Conservation (phyloP, 2,113 vertebrate genomes). For the Mastomys natalensis region DNA sequence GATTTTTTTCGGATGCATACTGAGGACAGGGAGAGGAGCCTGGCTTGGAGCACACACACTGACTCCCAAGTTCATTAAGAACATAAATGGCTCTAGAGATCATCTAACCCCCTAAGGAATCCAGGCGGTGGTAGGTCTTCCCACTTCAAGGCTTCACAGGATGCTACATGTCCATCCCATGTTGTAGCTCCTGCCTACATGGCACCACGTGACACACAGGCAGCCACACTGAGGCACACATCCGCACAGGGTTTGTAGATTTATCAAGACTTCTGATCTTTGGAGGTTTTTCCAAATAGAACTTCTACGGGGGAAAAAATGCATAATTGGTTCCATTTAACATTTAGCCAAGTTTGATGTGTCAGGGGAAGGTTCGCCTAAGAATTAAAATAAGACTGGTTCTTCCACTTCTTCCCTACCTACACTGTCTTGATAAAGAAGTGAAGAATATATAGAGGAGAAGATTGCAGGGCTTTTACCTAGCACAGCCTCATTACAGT, state of each 20-base stretch:
- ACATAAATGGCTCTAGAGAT: conserved; percentile 56
- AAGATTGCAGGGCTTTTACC: background rate
- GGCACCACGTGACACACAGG: conserved; percentile 14
- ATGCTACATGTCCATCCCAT: conserved; percentile 18
- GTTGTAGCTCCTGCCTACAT: background rate
- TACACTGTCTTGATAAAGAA: background rate
- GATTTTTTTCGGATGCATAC: background rate
- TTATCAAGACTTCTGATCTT: conserved; percentile 36
- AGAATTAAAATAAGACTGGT: conserved; percentile 14
- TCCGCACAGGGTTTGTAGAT: background rate
- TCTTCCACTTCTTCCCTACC: background rate
- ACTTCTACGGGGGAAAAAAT: conserved; percentile 16
- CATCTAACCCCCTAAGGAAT: conserved; percentile 76
- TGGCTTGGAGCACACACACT: background rate
- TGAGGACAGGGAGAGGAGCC: background rate
- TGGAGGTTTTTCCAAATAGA: conserved; percentile 62
- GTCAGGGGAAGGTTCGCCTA: background rate
- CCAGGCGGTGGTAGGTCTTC: background rate
- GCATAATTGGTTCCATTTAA: background rate
- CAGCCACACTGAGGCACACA: background rate
- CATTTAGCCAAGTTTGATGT: conserved; percentile 30
- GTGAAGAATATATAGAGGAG: background rate
- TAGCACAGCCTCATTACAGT: background rate
- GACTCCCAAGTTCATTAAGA: background rate
- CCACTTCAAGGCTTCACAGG: conserved; percentile 56